Evolutionary conservation across 2,888 invertebrate species (phyloP).

Genomic region (Thymelicus lineola): DNA sequence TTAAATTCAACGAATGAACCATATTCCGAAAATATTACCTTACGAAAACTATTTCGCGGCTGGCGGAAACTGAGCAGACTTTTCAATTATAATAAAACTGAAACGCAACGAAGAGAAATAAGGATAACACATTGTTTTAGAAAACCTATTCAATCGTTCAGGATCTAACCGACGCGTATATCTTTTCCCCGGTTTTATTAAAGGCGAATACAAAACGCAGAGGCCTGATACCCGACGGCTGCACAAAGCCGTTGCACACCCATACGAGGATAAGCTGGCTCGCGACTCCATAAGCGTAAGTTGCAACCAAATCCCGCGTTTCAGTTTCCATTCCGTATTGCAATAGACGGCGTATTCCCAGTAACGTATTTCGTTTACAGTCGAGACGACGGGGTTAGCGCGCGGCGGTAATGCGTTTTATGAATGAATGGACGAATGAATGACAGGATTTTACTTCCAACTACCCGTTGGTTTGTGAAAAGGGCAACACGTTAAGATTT

Average conservation of each 20-base stretch:
- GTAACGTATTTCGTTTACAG: constrained; percentile 69
- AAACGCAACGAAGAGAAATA: constrained; percentile 4
- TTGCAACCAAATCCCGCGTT: constrained; percentile 73
- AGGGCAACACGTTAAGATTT: constrained; percentile 52
- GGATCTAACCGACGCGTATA: constrained; percentile 23
- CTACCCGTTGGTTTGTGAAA: constrained; percentile 69
- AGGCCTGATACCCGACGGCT: constrained; percentile 54
- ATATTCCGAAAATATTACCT: constrained; percentile 8
- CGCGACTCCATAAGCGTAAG: constrained; percentile 65
- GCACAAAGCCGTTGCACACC: constrained; percentile 63
- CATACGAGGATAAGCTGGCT: constrained; percentile 62
- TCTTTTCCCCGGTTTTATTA: constrained; percentile 60
- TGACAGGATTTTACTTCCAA: constrained; percentile 74
- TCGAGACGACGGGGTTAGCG: constrained; percentile 62
- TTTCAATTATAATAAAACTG: constrained; percentile 25
- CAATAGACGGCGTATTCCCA: constrained; percentile 62
- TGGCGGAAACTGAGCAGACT: background rate
- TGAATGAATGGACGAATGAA: constrained; percentile 78
- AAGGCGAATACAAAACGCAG: constrained; percentile 64
- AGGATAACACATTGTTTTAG: constrained; percentile 33
- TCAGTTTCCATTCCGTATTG: constrained; percentile 69
- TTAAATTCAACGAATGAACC: constrained; percentile 1
- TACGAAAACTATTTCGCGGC: background rate
- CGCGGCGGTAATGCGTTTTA: constrained; percentile 75
- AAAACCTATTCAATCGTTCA: constrained; percentile 16